Base-by-base conservation (phyloP, 1,140 invertebrate species). In the Rhizoglyphus robini region DNA sequence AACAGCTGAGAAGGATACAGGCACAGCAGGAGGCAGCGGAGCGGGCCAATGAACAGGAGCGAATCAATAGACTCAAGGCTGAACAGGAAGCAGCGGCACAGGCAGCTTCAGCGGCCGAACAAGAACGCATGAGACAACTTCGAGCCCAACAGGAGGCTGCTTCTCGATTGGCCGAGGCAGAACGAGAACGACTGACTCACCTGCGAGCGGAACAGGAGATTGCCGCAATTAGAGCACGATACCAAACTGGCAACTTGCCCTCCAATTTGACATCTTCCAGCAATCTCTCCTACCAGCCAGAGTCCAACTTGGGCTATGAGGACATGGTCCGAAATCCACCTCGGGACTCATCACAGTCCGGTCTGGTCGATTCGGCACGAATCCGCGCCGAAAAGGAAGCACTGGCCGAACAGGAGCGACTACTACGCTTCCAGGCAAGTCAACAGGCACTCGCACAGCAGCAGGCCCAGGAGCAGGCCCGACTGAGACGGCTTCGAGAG, bases 341-440 rank as follows among this genome's bases (percentile, higher is more conserved):
- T n/a, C n/a, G n/a, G 41, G 15, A n/a, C 23, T 8, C 15, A 3
- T 58, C 15, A 58, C n/a, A 64, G 15, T 2, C 30, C 2, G 29
- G 46, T 13, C 63, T 32, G 13, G 29, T 61, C 18, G 63, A 36
- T 18, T 15, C 61, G 32, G 61, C 36, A 27, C 46, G 46, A 20
- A 13, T 47, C n/a, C 61, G 58, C 3, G 58, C 58, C 15, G 58
- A 60, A 32, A 60, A 60, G n/a, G 62, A 63, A 29, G 62, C 62
- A 57, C 18, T 63, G 49, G 62, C 62, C 18, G 62, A 63, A 63
- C 62, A 63, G 32, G 62, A 63, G 61, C 62, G 62, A 23, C 27
- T 63, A n/a, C 27, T 63, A 30, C 41, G 62, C 13, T 63, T 63
- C 32, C 62, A 63, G 49, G 62, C 62, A 8, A 51, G 38, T 63